These are phyloP conservation scores for Meloe dianella DNA, from an alignment of 2,888 invertebrate species.

Conservation along the genomic window DNA sequence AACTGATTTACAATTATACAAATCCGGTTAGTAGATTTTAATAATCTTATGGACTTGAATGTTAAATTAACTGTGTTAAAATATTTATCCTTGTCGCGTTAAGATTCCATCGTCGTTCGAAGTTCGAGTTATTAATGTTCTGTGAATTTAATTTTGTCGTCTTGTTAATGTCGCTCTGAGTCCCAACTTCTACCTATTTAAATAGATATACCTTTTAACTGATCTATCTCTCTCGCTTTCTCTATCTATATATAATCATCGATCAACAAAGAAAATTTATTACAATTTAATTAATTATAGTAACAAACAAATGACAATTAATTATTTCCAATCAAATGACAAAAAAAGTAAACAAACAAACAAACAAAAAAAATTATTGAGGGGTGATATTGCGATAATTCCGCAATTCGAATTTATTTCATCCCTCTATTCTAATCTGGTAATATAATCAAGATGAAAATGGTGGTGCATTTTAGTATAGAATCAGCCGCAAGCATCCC, in stretches of 20 bases:
- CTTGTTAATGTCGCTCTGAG: conserved; percentile 38
- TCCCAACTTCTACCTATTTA: no score
- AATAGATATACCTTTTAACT: no score
- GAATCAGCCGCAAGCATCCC: not conserved
- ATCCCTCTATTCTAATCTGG: conserved; percentile 1
- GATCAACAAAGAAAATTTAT: conserved; percentile 28
- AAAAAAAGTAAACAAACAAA: not conserved
- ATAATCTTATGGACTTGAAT: conserved; percentile 42
- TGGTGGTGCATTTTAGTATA: not conserved
- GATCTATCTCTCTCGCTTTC: not conserved
- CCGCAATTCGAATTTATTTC: not conserved
- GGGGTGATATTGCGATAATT: not conserved
- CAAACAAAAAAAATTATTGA: not conserved
- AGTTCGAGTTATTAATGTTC: conserved; percentile 43
- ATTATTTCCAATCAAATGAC: not conserved
- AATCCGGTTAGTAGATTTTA: conserved; percentile 6
- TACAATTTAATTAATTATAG: conserved; percentile 37
- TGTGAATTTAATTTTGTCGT: conserved; percentile 48
- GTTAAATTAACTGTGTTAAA: conserved; percentile 53
- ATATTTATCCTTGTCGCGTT: conserved; percentile 52
- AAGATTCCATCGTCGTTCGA: conserved; percentile 46
- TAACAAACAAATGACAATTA: not conserved
- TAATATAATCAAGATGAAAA: conserved; percentile 2
- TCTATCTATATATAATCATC: conserved; percentile 34
- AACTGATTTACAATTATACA: not conserved